phyloP scores from a whole-genome alignment of 2,113 vertebrate species.

The Globicephala melas region DNA sequence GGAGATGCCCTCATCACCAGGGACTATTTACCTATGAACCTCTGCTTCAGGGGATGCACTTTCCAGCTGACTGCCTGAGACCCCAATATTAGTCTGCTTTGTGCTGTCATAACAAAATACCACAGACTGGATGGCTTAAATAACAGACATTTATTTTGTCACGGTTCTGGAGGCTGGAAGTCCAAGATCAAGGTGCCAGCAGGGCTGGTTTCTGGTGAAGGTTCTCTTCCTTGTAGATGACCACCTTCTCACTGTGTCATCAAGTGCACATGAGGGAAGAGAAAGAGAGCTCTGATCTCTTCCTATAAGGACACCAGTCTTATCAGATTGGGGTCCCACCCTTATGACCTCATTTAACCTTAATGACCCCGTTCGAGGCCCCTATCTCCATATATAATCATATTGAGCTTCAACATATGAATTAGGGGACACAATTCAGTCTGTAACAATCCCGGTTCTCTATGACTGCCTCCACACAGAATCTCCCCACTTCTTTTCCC shows the following conservation, averaged over 20 bases:
- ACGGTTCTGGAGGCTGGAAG: background rate
- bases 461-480: background rate
- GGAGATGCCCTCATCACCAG: background rate
- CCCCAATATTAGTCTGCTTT: background rate
- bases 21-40: background rate
- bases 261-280: background rate
- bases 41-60: background rate
- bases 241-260: background rate
- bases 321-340: background rate
- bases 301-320: background rate
- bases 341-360: background rate
- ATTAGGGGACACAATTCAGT: background rate
- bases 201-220: background rate
- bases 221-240: background rate
- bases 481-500: background rate
- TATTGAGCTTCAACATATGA: background rate
- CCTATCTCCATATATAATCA: background rate
- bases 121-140: background rate
- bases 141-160: background rate
- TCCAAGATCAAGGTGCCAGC: background rate
- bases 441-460: background rate
- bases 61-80: background rate
- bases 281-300: background rate
- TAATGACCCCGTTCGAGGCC: background rate
- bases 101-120: background rate